A percentile compares a stretch with the other conserved stretches of the same genome.
phyloP scores from a whole-genome alignment of 1,140 invertebrate genomes.

The Parasteatoda tepidariorum region DNA sequence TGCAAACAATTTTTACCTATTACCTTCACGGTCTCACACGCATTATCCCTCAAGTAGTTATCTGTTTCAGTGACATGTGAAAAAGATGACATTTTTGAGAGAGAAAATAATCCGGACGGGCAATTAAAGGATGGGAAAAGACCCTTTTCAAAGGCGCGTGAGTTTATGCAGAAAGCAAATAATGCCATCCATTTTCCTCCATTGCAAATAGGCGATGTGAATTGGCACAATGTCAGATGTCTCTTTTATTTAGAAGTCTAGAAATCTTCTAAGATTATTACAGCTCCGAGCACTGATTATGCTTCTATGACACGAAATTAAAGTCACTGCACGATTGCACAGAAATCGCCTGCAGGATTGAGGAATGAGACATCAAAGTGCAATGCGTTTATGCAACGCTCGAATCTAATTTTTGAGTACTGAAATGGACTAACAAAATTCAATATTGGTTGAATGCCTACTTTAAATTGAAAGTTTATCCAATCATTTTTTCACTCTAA shows the following conservation, averaged over 20 bases:
- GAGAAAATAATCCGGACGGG: background rate
- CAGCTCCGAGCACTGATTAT: background rate
- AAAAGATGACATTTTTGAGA: background rate
- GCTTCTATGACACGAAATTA: background rate
- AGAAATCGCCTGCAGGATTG: background rate
- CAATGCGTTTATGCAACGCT: too few species aligned
- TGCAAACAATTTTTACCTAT: background rate
- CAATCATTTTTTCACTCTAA: too few species aligned
- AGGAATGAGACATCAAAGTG: too few species aligned
- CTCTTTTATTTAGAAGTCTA: background rate
- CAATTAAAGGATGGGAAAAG: background rate
- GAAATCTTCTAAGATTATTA: background rate
- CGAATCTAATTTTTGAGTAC: too few species aligned
- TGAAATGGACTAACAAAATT: too few species aligned
- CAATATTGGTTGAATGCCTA: too few species aligned
- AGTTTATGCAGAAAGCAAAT: background rate
- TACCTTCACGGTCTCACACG: background rate
- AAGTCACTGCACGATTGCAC: background rate
- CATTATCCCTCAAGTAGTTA: background rate
- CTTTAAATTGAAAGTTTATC: too few species aligned
- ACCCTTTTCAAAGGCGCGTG: background rate
- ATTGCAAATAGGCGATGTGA: too few species aligned
- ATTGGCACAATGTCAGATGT: background rate
- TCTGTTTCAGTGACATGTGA: background rate
- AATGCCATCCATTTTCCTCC: background rate